These are phyloP conservation scores for Ochropacha duplaris DNA, from an alignment of 2,888 invertebrate genomes.

Conservation along the genomic window DNA sequence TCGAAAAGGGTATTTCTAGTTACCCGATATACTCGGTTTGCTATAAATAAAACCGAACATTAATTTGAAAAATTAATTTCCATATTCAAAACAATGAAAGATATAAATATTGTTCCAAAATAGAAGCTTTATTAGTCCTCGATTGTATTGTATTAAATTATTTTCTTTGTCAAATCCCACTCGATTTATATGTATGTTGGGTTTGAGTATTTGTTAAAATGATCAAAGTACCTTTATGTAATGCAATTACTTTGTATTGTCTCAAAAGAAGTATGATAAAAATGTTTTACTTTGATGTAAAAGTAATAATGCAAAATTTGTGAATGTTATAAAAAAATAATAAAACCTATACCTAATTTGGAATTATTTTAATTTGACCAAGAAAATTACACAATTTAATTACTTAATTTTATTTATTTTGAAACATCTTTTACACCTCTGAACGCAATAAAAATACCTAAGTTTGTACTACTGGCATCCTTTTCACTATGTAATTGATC, in stretches of 20 bases:
- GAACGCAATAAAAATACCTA: too few relatives aligned
- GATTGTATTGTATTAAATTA: not conserved
- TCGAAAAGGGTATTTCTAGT: not conserved
- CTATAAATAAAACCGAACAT: not conserved
- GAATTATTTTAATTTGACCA: too few relatives aligned
- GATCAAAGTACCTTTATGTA: not conserved
- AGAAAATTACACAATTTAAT: too few relatives aligned
- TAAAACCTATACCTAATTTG: too few relatives aligned
- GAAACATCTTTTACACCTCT: too few relatives aligned
- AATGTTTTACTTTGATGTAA: too few relatives aligned
- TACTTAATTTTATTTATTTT: too few relatives aligned
- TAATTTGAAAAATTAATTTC: not conserved
- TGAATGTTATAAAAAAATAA: too few relatives aligned
- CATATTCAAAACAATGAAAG: not conserved
- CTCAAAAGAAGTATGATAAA: too few relatives aligned
- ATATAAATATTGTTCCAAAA: not conserved
- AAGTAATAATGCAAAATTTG: too few relatives aligned
- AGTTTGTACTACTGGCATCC: too few relatives aligned
- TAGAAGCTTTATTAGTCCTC: not conserved
- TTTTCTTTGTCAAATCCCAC: not conserved
- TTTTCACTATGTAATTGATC: too few relatives aligned
- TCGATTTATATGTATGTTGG: not conserved
- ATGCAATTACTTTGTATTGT: not conserved
- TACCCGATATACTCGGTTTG: not conserved
- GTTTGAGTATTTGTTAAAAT: not conserved